A percentile compares a stretch with the other conserved stretches of the same genome.
Conservation (phyloP, 1,140 invertebrate species). For the Lucilia cuprina region DNA sequence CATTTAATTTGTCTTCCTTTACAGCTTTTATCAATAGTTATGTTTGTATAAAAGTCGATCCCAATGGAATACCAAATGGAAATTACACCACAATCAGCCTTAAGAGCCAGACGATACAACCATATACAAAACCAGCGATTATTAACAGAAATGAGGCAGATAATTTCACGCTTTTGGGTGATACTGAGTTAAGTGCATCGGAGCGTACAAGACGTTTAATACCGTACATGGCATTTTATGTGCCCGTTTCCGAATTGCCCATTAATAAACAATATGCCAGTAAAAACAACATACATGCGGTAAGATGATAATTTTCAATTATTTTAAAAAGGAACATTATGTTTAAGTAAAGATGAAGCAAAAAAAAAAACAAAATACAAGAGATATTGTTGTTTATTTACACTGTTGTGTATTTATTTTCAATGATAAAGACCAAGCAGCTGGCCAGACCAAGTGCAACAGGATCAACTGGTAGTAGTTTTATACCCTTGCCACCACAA, state of each 20-base stretch:
- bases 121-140: neutral
- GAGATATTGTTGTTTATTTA: neutral
- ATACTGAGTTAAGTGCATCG: conserved; percentile 55
- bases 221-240: conserved; percentile 82
- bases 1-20: neutral
- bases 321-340: neutral
- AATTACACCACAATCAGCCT: conserved; percentile 9
- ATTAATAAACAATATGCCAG: conserved; percentile 59
- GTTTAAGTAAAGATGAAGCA: neutral
- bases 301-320: conserved; percentile 30
- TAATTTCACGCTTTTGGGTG: conserved; percentile 36
- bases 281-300: conserved; percentile 42
- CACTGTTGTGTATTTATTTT: neutral
- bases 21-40: neutral
- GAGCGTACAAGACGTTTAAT: conserved; percentile 75
- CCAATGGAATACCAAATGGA: conserved; percentile 3
- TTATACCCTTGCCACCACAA: conserved; percentile 53
- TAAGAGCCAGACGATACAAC: neutral
- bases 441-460: conserved; percentile 39
- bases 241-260: conserved; percentile 67
- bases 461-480: conserved; percentile 39
- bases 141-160: neutral
- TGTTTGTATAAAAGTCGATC: conserved; percentile 7
- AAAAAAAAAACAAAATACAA: neutral
- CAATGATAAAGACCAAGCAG: neutral